Evolutionary conservation across 2,113 vertebrate genomes (phyloP), one percentile per base, ranked within the genome.

Genomic region (Labeo rohita): DNA sequence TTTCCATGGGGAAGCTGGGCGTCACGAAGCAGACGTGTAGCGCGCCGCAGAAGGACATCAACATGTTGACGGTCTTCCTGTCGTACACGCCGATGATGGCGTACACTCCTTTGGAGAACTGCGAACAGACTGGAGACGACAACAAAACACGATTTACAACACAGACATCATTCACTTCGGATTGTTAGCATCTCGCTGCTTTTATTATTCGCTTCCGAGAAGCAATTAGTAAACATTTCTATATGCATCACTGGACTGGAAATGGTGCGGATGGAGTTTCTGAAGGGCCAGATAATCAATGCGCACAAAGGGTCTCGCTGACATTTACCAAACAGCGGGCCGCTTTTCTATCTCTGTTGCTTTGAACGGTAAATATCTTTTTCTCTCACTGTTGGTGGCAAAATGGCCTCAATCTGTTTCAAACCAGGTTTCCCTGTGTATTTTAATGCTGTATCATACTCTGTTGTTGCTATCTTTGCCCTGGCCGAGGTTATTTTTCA

Each of bases 81-180:
- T 99, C 98, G 0, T 99, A 99, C 89, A 99, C 96, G 4, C 98
- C 98, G n/a, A 99, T 99, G 94, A 99, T 99, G 95, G 98, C 97
- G 0, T 99, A 99, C 89, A 99, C 98, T 4, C 98, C 98, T 93
- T 99, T 98, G 90, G 98, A 97, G 94, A 99, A 99, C 96, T 99
- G 98, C 0, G 98, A 99, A 91, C 98, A 99, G 94, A 99, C 98
- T 99, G 92, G 13, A 78, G 6, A 47, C 6, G 15, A 65, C 18
- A 85, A 84, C 9, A 74, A 43, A 84, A 78, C 1, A 23, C 61
- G 34, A 76, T n/a, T 72, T n/a, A 68, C 13, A 84, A 78, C 16
- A 50, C 63, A 82, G 47, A 83, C 34, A 56, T 72, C 39, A 72
- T 4, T 34, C 23, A 36, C 7, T 3, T 34, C 11, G 3, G 36